Evolutionary conservation across 2,888 invertebrate genomes (phyloP).

Genomic region (Leucozona laternaria): DNA sequence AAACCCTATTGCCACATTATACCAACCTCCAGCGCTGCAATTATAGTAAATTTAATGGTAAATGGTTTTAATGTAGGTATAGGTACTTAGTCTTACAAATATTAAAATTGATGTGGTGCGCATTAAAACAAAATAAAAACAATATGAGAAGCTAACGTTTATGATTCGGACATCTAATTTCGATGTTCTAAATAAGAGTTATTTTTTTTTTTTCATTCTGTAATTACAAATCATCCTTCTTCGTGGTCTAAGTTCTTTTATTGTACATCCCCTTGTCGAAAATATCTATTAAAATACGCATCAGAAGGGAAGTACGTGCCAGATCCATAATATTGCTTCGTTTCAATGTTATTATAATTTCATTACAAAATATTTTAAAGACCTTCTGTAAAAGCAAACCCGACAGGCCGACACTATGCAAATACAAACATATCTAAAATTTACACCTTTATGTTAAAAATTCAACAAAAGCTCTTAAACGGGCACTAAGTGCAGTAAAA

Average conservation of each 20-base stretch:
- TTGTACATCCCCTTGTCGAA: background rate
- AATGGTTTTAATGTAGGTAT: too few relatives aligned
- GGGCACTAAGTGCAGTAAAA: background rate
- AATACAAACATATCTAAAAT: background rate
- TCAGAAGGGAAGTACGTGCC: background rate
- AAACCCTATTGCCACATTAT: too few relatives aligned
- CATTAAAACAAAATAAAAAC: too few relatives aligned
- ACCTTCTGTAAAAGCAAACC: background rate
- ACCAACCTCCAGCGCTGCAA: too few relatives aligned
- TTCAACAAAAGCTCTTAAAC: background rate
- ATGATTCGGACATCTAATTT: too few relatives aligned
- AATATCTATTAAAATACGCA: background rate
- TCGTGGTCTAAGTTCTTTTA: background rate
- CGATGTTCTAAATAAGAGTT: too few relatives aligned
- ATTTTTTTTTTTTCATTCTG: background rate
- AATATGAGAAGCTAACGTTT: too few relatives aligned
- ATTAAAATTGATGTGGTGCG: too few relatives aligned
- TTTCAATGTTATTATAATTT: background rate
- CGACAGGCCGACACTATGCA: background rate
- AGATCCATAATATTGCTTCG: background rate
- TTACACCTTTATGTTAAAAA: background rate
- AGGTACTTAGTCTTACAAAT: too few relatives aligned
- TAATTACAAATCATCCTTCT: background rate
- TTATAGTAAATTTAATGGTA: too few relatives aligned
- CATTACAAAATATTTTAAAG: background rate